Conservation (phyloP, 2,888 invertebrate genomes). For the Lithodes maja region DNA sequence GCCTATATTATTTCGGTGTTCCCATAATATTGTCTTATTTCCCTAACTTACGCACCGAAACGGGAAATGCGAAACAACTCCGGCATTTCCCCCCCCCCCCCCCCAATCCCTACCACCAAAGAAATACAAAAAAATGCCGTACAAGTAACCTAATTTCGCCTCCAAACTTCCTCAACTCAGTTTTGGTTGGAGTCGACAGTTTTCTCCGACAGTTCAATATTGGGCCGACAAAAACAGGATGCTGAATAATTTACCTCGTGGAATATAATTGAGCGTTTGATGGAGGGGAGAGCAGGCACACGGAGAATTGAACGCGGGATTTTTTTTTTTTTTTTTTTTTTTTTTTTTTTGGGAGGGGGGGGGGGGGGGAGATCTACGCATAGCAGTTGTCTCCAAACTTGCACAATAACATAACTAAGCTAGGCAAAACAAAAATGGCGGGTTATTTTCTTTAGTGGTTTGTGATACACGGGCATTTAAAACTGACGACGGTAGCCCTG, state of each 20-base stretch:
- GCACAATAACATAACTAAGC: slow-evolving; percentile 26
- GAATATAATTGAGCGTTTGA: slow-evolving; percentile 39
- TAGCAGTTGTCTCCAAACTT: slow-evolving; percentile 34
- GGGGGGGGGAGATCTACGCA: slow-evolving; percentile 12
- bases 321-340: no score
- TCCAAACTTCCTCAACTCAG: slow-evolving; percentile 51
- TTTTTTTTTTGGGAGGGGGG: no score
- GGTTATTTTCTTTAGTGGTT: not conserved
- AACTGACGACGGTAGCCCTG: not conserved
- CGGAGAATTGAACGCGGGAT: not conserved
- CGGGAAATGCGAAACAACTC: not conserved
- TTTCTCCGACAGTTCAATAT: slow-evolving; percentile 46
- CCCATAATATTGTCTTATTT: no score
- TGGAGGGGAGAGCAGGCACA: not conserved
- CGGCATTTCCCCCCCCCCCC: not conserved
- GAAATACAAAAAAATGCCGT: slow-evolving; percentile 16
- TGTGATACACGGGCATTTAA: slow-evolving; percentile 12
- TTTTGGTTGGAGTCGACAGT: slow-evolving; percentile 38
- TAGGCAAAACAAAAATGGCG: slow-evolving; percentile 9
- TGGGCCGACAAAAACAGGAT: slow-evolving; percentile 42
- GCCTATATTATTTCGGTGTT: no score
- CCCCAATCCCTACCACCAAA: not conserved
- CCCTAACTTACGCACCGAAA: not conserved
- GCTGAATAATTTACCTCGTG: slow-evolving; percentile 47
- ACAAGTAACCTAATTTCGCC: slow-evolving; percentile 51